Percentiles rank a stretch among this genome's conserved stretches.
Conservation (phyloP, 2,888 invertebrate genomes). For the Argyresthia goedartella region DNA sequence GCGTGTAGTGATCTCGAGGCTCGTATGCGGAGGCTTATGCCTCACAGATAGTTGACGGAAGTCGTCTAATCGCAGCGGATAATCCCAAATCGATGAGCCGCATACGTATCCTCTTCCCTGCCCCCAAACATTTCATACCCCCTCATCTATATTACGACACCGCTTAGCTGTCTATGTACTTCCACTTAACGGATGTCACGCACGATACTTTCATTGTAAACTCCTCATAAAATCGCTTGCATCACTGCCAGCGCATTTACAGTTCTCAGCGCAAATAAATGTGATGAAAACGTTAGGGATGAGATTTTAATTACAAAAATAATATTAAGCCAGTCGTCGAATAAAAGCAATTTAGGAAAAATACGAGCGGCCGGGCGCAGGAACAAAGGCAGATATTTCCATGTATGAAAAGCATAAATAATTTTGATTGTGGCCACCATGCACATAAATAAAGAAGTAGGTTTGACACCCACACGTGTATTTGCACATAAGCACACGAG, state of each 20-base stretch:
- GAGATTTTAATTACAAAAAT: conserved; percentile 64
- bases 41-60: conserved; percentile 15
- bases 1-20: no score
- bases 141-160: not conserved
- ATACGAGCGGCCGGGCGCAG: conserved; percentile 21
- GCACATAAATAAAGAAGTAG: conserved; percentile 54
- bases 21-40: not conserved
- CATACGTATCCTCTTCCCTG: conserved; percentile 10
- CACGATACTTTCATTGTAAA: not conserved
- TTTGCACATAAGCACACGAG: conserved; percentile 42
- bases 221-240: not conserved
- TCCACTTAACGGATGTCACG: not conserved
- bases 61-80: conserved; percentile 43
- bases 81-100: conserved; percentile 49
- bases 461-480: conserved; percentile 41
- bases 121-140: not conserved
- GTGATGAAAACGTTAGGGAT: conserved; percentile 38
- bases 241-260: not conserved
- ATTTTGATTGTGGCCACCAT: conserved; percentile 54
- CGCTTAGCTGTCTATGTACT: not conserved
- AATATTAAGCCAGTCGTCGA: conserved; percentile 57
- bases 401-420: conserved; percentile 59
- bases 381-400: conserved; percentile 53
- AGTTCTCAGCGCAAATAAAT: not conserved
- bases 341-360: conserved; percentile 52